A percentile compares a stretch with the other conserved stretches of the same genome.
phyloP scores from a whole-genome alignment of 1,140 invertebrate species.

The Harlomillsia oculata region DNA sequence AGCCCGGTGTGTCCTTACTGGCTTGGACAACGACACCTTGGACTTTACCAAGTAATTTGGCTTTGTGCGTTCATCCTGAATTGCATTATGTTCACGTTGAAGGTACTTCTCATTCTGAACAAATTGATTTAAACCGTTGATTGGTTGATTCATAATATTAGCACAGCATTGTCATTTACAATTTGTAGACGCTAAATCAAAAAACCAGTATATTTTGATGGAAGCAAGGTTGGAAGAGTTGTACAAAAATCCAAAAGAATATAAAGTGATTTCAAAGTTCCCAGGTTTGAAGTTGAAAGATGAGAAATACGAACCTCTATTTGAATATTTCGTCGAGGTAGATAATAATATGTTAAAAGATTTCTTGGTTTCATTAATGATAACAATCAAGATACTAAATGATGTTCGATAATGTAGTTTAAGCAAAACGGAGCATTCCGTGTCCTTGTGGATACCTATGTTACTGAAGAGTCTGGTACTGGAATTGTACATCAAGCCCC shows the following conservation, averaged over 20 bases:
- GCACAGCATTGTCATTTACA: no score
- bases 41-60: constrained; percentile 95
- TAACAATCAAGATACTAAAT: background rate
- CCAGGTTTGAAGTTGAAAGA: constrained; percentile 72
- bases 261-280: constrained; percentile 66
- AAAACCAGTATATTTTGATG: constrained; percentile 73
- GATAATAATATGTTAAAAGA: constrained; percentile 23
- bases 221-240: constrained; percentile 70
- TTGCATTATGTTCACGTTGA: constrained; percentile 74
- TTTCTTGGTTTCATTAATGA: background rate
- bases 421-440: constrained; percentile 64
- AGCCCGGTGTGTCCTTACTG: constrained; percentile 60
- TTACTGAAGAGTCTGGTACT: constrained; percentile 93
- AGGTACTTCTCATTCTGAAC: constrained; percentile 43
- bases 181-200: constrained; percentile 52
- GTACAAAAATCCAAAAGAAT: constrained; percentile 69
- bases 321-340: constrained; percentile 70
- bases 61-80: constrained; percentile 86
- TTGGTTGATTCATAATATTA: no score
- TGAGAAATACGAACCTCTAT: constrained; percentile 77
- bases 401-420: constrained; percentile 39
- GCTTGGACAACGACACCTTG: constrained; percentile 99
- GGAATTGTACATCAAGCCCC: constrained; percentile 99
- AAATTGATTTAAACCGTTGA: constrained; percentile 25
- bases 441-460: constrained; percentile 82